Base-by-base conservation (phyloP, 1,140 invertebrate genomes). In the Dreissena polymorpha region DNA sequence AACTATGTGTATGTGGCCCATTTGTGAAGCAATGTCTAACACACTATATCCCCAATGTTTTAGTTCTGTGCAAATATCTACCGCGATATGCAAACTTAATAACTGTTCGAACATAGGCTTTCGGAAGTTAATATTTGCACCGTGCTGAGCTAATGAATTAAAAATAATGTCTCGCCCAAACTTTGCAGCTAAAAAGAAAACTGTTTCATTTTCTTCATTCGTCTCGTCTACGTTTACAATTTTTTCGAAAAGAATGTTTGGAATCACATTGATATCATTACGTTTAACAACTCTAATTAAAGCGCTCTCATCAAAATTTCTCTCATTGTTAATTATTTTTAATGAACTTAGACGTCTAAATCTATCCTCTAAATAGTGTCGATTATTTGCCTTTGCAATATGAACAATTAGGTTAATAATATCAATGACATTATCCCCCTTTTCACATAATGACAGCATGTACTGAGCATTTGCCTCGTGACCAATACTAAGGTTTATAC, bases 11-110 rank as follows among this genome's bases (percentile, higher is more conserved):
- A 0, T 23, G 27, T 71, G 69, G 0, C 69, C 69, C 39, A 49
- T 50, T 71, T 71, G 69, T 5, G 69, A 49, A 18, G 69, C 69
- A 14, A 71, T 71, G 39, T 71, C 69, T 51, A 71, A 51, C n/a
- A 71, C 25, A 12, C 69, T 51, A 16, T 71, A 71, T 13, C 53
- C 69, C 29, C 69, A 71, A 71, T 21, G 27, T 21, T 29, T 18
- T 12, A 51, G 69, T 71, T 71, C 69, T 51, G 53, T 29, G n/a
- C 49, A 71, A 50, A 71, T 51, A 23, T 13, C 53, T 50, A 50
- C 18, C 8, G 69, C 69, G 23, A 51, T 51, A 51, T 71, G 27
- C 50, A 71, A 71, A 23, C 49, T 71, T 51, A 50, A 21, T n/a
- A 53, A 55, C 0, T 60, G 21, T 10, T 60, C 14, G 12, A 3